These are phyloP conservation scores for Himantopus leucocephalus DNA, from an alignment of 2,113 vertebrate genomes.

Conservation along the genomic window DNA sequence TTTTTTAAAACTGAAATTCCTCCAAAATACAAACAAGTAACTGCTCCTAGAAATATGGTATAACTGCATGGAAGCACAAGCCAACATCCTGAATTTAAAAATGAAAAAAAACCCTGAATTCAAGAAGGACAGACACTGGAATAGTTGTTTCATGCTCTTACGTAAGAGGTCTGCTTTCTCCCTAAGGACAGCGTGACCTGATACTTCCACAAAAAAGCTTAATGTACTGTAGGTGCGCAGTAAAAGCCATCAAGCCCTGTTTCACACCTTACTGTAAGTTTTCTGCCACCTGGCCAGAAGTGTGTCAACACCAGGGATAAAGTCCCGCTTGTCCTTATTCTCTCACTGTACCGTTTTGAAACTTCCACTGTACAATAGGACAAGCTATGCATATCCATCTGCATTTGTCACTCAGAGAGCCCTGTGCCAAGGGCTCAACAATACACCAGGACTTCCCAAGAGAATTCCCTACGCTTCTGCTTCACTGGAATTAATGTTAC, in stretches of 20 bases:
- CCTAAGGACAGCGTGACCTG: accelerated
- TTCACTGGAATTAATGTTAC: background rate
- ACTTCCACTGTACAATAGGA: background rate
- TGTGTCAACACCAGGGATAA: background rate
- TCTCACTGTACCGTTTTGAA: background rate
- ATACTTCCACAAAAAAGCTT: background rate
- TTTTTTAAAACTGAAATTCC: background rate
- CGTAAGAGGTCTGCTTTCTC: background rate
- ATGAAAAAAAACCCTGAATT: background rate
- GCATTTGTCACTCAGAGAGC: background rate
- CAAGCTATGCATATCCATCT: background rate
- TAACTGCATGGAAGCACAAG: background rate
- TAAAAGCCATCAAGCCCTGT: background rate
- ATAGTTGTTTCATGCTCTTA: background rate
- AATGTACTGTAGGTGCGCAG: accelerated
- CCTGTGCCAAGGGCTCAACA: background rate
- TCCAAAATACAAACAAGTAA: background rate
- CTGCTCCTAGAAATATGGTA: background rate
- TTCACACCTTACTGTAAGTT: background rate
- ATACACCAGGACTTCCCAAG: background rate
- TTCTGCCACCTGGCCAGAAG: background rate
- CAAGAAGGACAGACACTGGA: background rate
- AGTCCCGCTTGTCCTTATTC: background rate
- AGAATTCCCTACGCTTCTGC: background rate
- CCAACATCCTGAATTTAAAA: background rate